Evolutionary conservation across 2,888 invertebrate genomes (phyloP).

Genomic region (Xylota segnis): DNA sequence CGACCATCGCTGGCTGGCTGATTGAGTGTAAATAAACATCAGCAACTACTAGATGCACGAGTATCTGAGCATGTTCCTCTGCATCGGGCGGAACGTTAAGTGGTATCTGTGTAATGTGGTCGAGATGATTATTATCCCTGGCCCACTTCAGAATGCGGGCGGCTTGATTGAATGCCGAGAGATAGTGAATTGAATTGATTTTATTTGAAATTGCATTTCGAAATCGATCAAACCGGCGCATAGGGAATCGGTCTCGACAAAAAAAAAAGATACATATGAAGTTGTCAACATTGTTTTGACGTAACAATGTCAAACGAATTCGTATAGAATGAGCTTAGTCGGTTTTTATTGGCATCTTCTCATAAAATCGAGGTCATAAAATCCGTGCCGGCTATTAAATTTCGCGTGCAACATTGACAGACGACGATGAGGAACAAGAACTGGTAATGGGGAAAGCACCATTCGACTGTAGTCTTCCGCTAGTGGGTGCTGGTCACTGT

Average conservation of each 20-base stretch:
- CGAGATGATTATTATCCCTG: constrained; percentile 26
- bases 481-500: constrained; percentile 11
- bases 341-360: constrained; percentile 42
- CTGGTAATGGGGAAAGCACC: background rate
- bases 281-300: constrained; percentile 51
- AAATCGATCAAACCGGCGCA: constrained; percentile 39
- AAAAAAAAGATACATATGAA: constrained; percentile 2
- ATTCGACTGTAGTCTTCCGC: background rate
- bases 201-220: constrained; percentile 44
- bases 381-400: constrained; percentile 45
- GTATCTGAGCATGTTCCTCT: constrained; percentile 4
- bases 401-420: constrained; percentile 14
- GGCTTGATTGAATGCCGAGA: background rate
- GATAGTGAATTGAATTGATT: constrained; percentile 27
- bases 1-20: constrained; percentile 8
- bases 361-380: constrained; percentile 49
- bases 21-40: constrained; percentile 67
- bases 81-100: background rate
- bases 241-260: background rate
- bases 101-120: background rate
- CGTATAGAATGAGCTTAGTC: constrained; percentile 2
- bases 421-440: background rate
- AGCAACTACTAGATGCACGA: constrained; percentile 2
- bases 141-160: constrained; percentile 20
- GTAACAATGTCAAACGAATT: constrained; percentile 20